phyloP scores from a whole-genome alignment of 92 coral and sea anemone species.

The Epizoanthus stellaris region DNA sequence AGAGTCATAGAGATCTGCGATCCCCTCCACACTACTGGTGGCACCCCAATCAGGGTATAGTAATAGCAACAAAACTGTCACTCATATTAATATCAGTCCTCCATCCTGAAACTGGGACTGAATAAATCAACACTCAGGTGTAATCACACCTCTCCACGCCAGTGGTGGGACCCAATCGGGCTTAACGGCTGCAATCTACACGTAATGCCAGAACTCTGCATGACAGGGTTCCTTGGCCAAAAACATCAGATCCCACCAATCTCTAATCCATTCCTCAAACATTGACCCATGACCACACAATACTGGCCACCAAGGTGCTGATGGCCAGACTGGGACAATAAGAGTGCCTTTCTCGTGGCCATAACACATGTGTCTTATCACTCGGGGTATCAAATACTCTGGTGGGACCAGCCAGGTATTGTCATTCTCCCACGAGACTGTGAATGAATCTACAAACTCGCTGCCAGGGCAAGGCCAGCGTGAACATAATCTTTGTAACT shows the following conservation, averaged over 20 bases:
- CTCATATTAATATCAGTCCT: too few species aligned
- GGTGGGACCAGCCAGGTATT: neutral
- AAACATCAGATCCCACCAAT: neutral
- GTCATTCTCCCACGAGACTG: neutral
- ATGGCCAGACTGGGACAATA: too few species aligned
- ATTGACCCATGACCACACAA: neutral
- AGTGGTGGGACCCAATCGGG: neutral
- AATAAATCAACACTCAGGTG: neutral
- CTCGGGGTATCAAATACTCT: neutral
- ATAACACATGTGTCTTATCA: neutral
- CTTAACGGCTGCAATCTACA: neutral
- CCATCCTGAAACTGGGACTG: too few species aligned
- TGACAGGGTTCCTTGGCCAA: neutral
- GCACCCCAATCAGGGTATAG: neutral
- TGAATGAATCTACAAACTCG: neutral
- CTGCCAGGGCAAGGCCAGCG: neutral
- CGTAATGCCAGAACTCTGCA: neutral
- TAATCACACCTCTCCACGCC: neutral
- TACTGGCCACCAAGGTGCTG: neutral
- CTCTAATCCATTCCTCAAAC: neutral
- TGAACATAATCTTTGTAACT: neutral
- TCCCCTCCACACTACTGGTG: neutral
- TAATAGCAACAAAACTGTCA: neutral
- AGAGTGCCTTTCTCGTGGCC: neutral
- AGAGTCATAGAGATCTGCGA: neutral